Evolutionary conservation across 1,140 invertebrate species (phyloP).

Genomic region (Heliconius congener): DNA sequence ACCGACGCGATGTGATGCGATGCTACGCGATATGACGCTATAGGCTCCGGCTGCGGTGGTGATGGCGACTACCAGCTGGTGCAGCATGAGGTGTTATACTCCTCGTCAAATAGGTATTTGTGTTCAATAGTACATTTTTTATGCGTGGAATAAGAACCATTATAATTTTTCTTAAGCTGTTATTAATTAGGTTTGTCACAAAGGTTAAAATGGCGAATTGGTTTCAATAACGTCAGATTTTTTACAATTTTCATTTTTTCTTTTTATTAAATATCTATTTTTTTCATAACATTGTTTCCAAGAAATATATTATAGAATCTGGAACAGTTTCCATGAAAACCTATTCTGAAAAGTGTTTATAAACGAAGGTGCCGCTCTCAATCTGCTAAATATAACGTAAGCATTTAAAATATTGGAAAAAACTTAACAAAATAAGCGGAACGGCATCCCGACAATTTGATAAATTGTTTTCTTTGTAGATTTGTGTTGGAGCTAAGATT

Average conservation of each 20-base stretch:
- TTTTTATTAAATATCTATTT: not conserved
- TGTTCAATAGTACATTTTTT: too few relatives aligned
- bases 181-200: too few relatives aligned
- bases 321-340: not conserved
- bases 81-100: slow-evolving; percentile 98
- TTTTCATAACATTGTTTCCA: not conserved
- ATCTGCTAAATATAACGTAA: not conserved
- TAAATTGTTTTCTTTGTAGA: not conserved
- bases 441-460: not conserved
- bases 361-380: not conserved
- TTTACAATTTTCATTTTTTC: not conserved
- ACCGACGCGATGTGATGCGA: slow-evolving; percentile 3
- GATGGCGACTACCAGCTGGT: slow-evolving; percentile 99
- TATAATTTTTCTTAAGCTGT: too few relatives aligned
- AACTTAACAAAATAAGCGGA: not conserved
- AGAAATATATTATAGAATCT: not conserved
- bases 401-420: not conserved
- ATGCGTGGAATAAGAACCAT: too few relatives aligned
- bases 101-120: slow-evolving; percentile 83
- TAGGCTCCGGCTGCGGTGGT: slow-evolving; percentile 87
- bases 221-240: not conserved
- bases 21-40: slow-evolving; percentile 16
- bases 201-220: too few relatives aligned
- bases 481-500: too few relatives aligned
- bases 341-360: slow-evolving; percentile 1